A percentile compares a stretch with the other conserved stretches of the same genome.
These are phyloP conservation scores for Aporophyla lueneburgensis DNA, from an alignment of 2,888 invertebrate species.

Conservation along the genomic window DNA sequence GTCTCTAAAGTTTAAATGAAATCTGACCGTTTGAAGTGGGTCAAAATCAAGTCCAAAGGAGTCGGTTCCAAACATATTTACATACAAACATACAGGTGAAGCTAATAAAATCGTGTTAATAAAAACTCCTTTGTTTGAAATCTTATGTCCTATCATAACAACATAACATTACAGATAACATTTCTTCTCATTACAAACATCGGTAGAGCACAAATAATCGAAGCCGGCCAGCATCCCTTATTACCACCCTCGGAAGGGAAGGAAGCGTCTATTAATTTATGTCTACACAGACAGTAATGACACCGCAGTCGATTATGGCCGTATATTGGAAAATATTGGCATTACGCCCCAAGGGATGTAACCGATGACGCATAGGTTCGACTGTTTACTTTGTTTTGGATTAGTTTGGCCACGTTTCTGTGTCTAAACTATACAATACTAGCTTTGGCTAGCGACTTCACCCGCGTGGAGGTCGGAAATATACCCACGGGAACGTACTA, in stretches of 20 bases:
- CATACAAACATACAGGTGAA: too few species aligned
- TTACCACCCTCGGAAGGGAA: conserved; percentile 63
- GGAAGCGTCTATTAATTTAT: conserved; percentile 87
- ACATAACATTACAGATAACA: background rate
- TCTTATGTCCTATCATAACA: too few species aligned
- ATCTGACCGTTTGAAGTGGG: too few species aligned
- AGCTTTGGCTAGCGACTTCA: too few species aligned
- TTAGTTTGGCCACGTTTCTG: background rate
- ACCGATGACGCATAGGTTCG: conserved; percentile 36
- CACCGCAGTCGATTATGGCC: conserved; percentile 83
- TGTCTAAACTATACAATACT: too few species aligned
- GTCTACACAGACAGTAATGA: conserved; percentile 88
- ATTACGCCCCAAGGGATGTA: conserved; percentile 69
- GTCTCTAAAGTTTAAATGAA: too few species aligned
- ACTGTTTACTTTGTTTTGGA: conserved; percentile 21
- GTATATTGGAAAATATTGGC: conserved; percentile 89
- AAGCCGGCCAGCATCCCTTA: conserved; percentile 65
- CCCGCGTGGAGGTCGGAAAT: too few species aligned
- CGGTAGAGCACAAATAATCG: conserved; percentile 55
- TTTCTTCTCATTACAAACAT: conserved; percentile 42
- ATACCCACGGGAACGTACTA: too few species aligned
- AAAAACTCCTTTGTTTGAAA: too few species aligned
- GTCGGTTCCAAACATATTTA: too few species aligned
- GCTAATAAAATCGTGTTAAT: too few species aligned
- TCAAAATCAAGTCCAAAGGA: too few species aligned